Percentiles rank a stretch among this genome's conserved stretches.
Conservation (phyloP, 1,140 invertebrate species). For the Brachionus manjavacas region DNA sequence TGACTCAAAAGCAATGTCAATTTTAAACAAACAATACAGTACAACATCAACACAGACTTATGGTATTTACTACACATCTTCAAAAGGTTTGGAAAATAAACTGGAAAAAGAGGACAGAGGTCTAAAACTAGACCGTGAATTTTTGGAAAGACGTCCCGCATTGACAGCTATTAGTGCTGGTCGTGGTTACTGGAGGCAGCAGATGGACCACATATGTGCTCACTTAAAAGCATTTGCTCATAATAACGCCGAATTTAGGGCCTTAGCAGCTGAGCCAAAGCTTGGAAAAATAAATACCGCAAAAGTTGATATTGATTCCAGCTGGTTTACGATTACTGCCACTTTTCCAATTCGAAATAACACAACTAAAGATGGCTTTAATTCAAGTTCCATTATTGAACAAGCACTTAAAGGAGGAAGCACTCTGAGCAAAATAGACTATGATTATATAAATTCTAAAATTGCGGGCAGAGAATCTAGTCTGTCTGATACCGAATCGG, state of each 20-base stretch:
- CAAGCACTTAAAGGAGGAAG: not conserved
- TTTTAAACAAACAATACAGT: conserved; percentile 42
- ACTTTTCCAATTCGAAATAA: conserved; percentile 26
- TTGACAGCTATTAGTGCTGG: conserved; percentile 56
- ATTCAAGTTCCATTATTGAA: not conserved
- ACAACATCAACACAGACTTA: conserved; percentile 53
- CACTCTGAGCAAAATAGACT: not conserved
- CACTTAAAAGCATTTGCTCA: conserved; percentile 56
- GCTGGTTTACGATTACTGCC: conserved; percentile 13
- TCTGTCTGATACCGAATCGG: conserved; percentile 7
- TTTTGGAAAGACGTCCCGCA: conserved; percentile 53
- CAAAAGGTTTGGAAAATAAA: conserved; percentile 49
- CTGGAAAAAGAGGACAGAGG: conserved; percentile 48
- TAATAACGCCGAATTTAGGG: conserved; percentile 57
- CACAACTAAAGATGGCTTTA: not conserved
- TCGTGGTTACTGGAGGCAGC: conserved; percentile 58
- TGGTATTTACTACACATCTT: conserved; percentile 56
- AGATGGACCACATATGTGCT: conserved; percentile 56
- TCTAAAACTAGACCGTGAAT: conserved; percentile 50
- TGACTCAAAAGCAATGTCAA: conserved; percentile 38
- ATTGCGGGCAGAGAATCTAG: conserved; percentile 30
- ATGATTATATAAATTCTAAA: not conserved
- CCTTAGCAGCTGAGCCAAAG: conserved; percentile 46
- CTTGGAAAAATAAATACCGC: conserved; percentile 45
- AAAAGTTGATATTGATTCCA: conserved; percentile 46